These are phyloP conservation scores for Tympanoctomys barrerae DNA, from an alignment of 2,797 vertebrate species.

Conservation along the genomic window DNA sequence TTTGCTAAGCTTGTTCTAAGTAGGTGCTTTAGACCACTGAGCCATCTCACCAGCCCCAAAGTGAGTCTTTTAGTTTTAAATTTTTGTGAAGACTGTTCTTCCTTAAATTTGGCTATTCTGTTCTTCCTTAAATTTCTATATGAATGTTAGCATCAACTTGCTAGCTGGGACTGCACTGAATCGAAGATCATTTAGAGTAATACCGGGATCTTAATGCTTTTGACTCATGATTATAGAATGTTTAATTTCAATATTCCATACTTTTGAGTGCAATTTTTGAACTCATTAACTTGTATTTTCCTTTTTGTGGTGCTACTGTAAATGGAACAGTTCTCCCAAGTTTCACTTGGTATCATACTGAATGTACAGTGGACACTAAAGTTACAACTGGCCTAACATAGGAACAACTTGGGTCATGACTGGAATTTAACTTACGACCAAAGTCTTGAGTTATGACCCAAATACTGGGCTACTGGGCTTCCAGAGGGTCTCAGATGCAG, in stretches of 20 bases:
- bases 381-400: not conserved
- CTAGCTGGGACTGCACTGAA: not conserved
- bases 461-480: not conserved
- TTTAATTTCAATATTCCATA: constrained; percentile 14
- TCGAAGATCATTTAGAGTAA: not conserved
- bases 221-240: not conserved
- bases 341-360: constrained; percentile 41
- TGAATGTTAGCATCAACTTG: constrained; percentile 16
- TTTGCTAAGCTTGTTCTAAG: too few species aligned
- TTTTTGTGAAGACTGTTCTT: not conserved
- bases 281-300: constrained; percentile 42
- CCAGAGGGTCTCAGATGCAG: not conserved
- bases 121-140: constrained; percentile 7
- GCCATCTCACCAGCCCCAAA: too few species aligned
- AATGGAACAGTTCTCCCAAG: constrained; percentile 16
- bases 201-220: not conserved
- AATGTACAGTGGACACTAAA: not conserved
- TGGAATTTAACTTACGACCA: not conserved
- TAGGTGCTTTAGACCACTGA: too few species aligned
- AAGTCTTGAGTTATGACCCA: not conserved
- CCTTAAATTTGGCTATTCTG: too few species aligned
- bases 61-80: not conserved
- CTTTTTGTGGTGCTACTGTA: constrained; percentile 6
- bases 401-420: not conserved
- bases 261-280: not conserved